Evolutionary conservation across 2,888 invertebrate genomes (phyloP).

Genomic region (Protodeltote pygarga): DNA sequence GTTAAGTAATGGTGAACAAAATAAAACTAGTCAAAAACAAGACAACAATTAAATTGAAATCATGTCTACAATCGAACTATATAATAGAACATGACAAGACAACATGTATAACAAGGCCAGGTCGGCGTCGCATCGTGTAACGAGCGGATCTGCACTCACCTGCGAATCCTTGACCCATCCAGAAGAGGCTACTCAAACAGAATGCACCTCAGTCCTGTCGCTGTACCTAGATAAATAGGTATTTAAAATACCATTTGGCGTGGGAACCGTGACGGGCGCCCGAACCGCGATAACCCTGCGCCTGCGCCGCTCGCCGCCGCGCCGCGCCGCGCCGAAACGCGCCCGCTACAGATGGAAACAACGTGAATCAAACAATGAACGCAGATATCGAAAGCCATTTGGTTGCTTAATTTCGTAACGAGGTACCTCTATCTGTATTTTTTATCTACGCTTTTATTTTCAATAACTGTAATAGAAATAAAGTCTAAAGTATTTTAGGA

Average conservation of each 20-base stretch:
- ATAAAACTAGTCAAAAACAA: slow-evolving; percentile 32
- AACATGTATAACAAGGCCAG: slow-evolving; percentile 80
- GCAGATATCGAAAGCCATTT: slow-evolving; percentile 77
- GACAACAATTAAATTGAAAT: slow-evolving; percentile 47
- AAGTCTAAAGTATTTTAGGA: slow-evolving; percentile 63
- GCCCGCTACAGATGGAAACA: slow-evolving; percentile 46
- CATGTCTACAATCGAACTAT: slow-evolving; percentile 61
- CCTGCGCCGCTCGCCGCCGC: slow-evolving; percentile 57
- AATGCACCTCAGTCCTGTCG: slow-evolving; percentile 82
- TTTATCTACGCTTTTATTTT: slow-evolving; percentile 82
- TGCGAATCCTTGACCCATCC: slow-evolving; percentile 85
- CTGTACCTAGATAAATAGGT: slow-evolving; percentile 82
- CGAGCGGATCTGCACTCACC: slow-evolving; percentile 82
- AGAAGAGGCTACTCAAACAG: slow-evolving; percentile 83
- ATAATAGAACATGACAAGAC: slow-evolving; percentile 76
- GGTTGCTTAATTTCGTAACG: slow-evolving; percentile 82
- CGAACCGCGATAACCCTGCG: slow-evolving; percentile 72
- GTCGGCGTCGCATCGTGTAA: slow-evolving; percentile 63
- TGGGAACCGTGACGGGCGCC: slow-evolving; percentile 83
- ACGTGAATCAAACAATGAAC: slow-evolving; percentile 81
- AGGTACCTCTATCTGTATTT: slow-evolving; percentile 71
- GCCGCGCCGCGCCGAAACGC: slow-evolving; percentile 61
- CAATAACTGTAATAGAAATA: slow-evolving; percentile 73
- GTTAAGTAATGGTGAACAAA: too few species aligned
- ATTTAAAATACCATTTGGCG: slow-evolving; percentile 84